Base-by-base conservation (phyloP, 1,140 invertebrate species). In the Solenopsis fugax region DNA sequence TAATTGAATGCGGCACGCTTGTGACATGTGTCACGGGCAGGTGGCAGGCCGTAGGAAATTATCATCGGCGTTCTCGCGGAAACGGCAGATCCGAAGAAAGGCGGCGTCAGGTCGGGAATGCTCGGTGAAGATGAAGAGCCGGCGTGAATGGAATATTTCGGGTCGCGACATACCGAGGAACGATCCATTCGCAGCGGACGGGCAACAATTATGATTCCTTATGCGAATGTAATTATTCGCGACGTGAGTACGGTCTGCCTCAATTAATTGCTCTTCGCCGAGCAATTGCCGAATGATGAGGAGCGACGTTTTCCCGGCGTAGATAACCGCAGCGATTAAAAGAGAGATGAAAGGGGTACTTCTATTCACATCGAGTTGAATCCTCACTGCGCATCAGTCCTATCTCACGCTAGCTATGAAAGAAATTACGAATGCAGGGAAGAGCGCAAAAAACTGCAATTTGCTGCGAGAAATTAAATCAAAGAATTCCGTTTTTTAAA, bases 171-270 rank as follows among this genome's bases (percentile, higher is more conserved):
- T 67, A 73, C 34, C 73, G 72, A 16, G 80, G 21, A 64, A 52
- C 41, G 85, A 72, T 16, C 67, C n/a, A 71, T 87, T 85, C 41
- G 52, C 16, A 6, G 58, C 24, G 54, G 48, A 58, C 16, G n/a
- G 56, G 21, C 29, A 60, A 71, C 88, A 88, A 90, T 90, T 90
- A 90, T 65, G 89, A 81, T 60, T 52, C 24, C 81, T 90, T 88
- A 77, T 71, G 69, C 52, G 81, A 87, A 90, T 90, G 72, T 86
- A 90, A 90, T 90, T 88, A 85, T 90, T 80, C 69, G 9, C 21
- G 9, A 24, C 18, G 29, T 9, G 16, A 21, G 54, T 29, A 50
- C 72, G 62, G 12, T 58, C 76, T 73, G 24, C 76, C 65, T 62
- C 75, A 88, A 89, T 90, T 90, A 90, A 89, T 89, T 87, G 87